Conservation (phyloP, 2,113 vertebrate genomes). For the Oceanites oceanicus region DNA sequence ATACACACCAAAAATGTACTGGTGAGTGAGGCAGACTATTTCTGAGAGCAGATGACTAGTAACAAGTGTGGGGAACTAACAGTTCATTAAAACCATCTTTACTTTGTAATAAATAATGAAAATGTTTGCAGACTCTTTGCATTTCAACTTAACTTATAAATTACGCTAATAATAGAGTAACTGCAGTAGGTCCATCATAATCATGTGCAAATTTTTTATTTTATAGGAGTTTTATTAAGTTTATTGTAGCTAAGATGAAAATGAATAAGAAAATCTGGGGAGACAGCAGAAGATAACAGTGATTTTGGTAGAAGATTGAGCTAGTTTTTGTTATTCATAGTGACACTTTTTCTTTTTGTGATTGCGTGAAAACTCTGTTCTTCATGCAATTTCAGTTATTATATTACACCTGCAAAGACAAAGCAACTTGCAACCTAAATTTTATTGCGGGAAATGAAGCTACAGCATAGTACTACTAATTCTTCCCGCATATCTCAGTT, state of each 20-base stretch:
- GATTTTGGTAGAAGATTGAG: neutral
- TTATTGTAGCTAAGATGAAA: neutral
- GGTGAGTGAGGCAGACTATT: neutral
- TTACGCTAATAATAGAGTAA: neutral
- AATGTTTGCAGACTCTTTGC: neutral
- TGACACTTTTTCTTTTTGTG: neutral
- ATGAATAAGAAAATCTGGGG: neutral
- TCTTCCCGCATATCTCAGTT: neutral
- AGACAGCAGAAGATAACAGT: neutral
- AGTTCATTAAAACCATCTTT: constrained; percentile 1
- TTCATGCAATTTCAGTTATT: neutral
- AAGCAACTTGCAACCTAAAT: neutral
- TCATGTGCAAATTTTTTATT: neutral
- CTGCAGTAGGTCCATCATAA: neutral
- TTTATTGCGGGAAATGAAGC: neutral
- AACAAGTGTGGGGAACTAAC: neutral
- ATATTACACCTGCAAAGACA: neutral
- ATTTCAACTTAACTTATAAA: constrained; percentile 29
- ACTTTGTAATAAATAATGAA: constrained; percentile 25
- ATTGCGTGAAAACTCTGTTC: neutral
- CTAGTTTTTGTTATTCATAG: neutral
- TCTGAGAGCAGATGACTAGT: neutral
- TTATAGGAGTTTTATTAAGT: neutral
- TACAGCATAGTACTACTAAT: neutral
- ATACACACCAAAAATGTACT: neutral